A percentile compares a stretch with the other conserved stretches of the same genome.
phyloP scores from a whole-genome alignment of 2,113 vertebrate species.

The Numenius arquata region DNA sequence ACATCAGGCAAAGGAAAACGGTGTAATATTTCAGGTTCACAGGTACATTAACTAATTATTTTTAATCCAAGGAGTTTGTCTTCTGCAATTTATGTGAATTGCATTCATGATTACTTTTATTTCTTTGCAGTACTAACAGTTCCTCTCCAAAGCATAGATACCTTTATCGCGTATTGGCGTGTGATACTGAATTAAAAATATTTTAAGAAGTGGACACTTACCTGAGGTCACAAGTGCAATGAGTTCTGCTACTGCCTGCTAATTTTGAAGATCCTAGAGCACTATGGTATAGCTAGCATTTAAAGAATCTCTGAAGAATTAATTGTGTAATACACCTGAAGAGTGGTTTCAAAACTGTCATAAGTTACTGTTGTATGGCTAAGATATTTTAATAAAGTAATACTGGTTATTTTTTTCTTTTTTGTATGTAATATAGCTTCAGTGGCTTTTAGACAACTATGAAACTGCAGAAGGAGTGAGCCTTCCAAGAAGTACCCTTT shows the following conservation, averaged over 20 bases:
- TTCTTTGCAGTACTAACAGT: conserved; percentile 14
- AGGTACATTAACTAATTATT: background rate
- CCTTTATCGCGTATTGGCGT: background rate
- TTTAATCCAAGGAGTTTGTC: background rate
- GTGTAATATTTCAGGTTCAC: background rate
- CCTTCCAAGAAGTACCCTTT: conserved; percentile 83
- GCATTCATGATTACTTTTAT: conserved; percentile 24
- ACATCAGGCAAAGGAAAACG: background rate
- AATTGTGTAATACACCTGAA: background rate
- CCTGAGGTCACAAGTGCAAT: conserved; percentile 14
- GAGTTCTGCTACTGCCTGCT: background rate
- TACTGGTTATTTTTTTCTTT: background rate
- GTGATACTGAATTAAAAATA: background rate
- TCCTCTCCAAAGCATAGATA: background rate
- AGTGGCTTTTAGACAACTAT: conserved; percentile 86
- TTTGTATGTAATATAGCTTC: conserved; percentile 73
- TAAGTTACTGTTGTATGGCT: background rate
- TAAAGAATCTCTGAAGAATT: background rate
- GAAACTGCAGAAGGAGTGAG: conserved; percentile 86
- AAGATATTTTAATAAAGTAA: background rate
- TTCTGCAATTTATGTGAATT: background rate
- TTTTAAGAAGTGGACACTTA: background rate
- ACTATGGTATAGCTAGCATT: background rate
- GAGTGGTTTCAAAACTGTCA: background rate
- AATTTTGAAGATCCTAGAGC: conserved; percentile 9